These are phyloP conservation scores for Leuctra nigra DNA, from an alignment of 2,888 invertebrate species.

Conservation along the genomic window DNA sequence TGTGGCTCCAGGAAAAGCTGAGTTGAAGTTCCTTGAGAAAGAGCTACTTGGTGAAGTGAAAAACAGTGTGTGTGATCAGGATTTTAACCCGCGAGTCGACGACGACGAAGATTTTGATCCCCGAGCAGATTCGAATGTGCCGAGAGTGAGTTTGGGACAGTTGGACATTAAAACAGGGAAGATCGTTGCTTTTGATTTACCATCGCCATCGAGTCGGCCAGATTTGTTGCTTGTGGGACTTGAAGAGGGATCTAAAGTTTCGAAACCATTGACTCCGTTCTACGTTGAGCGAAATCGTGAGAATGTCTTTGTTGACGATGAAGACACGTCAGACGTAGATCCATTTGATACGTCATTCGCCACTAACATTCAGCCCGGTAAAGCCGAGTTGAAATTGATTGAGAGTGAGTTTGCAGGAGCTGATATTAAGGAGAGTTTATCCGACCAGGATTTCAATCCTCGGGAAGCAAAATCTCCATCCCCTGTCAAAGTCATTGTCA, in stretches of 20 bases:
- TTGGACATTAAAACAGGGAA: conserved; percentile 35
- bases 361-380: conserved; percentile 63
- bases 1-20: conserved; percentile 66
- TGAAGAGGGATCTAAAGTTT: conserved; percentile 28
- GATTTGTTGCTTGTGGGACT: conserved; percentile 24
- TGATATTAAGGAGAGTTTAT: conserved; percentile 33
- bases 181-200: conserved; percentile 53
- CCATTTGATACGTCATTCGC: conserved; percentile 88
- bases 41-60: conserved; percentile 55
- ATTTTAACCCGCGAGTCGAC: conserved; percentile 55
- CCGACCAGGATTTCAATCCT: conserved; percentile 33
- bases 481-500: not conserved
- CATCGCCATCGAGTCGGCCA: conserved; percentile 40
- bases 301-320: not conserved
- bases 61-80: conserved; percentile 56
- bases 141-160: conserved; percentile 1
- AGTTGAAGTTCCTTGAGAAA: conserved; percentile 69
- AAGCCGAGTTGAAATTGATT: conserved; percentile 68
- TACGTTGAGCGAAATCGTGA: conserved; percentile 41
- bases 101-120: conserved; percentile 43
- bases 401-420: conserved; percentile 62
- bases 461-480: conserved; percentile 18
- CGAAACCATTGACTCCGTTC: conserved; percentile 75
- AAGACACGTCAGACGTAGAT: conserved; percentile 44
- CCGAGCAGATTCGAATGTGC: conserved; percentile 54